Evolutionary conservation across 2,113 vertebrate species (phyloP).

Genomic region (Hippocampus abdominalis): DNA sequence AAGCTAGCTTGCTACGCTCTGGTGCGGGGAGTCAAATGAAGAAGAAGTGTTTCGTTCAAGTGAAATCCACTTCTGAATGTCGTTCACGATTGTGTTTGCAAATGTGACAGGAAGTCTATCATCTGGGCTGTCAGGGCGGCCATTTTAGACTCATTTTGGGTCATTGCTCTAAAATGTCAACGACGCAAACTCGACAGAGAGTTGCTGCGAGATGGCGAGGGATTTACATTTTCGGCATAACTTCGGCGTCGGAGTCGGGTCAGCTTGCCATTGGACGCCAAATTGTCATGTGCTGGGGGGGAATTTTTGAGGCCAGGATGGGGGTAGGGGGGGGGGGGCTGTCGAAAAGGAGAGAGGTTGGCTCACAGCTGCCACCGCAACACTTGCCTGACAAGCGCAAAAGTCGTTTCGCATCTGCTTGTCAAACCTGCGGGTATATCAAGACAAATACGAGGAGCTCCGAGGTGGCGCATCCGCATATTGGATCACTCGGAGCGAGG

Average conservation of each 20-base stretch:
- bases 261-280: neutral
- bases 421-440: slow-evolving; percentile 4
- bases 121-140: neutral
- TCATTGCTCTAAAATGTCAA: too few species aligned
- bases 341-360: neutral
- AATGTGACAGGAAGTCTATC: too few species aligned
- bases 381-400: neutral
- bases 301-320: neutral
- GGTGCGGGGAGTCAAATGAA: neutral
- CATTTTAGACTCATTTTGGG: too few species aligned
- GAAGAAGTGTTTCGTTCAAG: too few species aligned
- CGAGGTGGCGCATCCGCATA: neutral
- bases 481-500: neutral
- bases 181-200: neutral
- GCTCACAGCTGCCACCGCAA: slow-evolving; percentile 3
- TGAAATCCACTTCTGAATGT: too few species aligned
- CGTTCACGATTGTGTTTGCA: too few species aligned
- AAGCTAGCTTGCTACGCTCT: neutral
- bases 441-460: slow-evolving; percentile 2
- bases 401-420: slow-evolving; percentile 6
- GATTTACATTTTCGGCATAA: too few species aligned
- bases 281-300: neutral
- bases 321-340: neutral
- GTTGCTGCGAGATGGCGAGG: too few species aligned
- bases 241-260: too few species aligned